A percentile compares a stretch with the other conserved stretches of the same genome.
Evolutionary conservation across 2,888 invertebrate genomes (phyloP).

Genomic region (Mythimna ferrago): DNA sequence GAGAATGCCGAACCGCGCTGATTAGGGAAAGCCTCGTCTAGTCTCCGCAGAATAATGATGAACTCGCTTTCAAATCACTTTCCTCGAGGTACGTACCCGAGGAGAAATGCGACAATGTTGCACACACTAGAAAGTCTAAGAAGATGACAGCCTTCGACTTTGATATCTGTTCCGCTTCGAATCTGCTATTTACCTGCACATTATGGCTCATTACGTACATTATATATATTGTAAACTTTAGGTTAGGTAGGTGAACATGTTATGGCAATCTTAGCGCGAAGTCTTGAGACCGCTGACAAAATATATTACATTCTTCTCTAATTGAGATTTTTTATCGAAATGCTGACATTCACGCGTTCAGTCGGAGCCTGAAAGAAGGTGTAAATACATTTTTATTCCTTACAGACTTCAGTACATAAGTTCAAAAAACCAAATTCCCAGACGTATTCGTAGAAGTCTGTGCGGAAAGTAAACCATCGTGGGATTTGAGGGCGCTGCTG

Average conservation of each 20-base stretch:
- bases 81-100: conserved; percentile 37
- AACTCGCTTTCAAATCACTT: conserved; percentile 64
- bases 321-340: conserved; percentile 18
- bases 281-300: neutral
- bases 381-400: no score
- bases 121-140: conserved; percentile 52
- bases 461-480: no score
- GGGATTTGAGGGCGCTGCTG: no score
- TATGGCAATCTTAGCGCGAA: no score
- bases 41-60: conserved; percentile 58
- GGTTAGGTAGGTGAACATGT: no score
- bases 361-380: neutral
- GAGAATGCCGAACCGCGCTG: conserved; percentile 35
- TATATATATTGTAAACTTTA: neutral
- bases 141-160: conserved; percentile 21
- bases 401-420: neutral
- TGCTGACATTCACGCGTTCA: neutral
- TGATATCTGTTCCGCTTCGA: neutral
- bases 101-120: conserved; percentile 48
- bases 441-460: neutral
- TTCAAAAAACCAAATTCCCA: neutral
- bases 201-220: neutral
- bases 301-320: neutral
- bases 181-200: neutral
- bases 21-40: conserved; percentile 64